Percentiles rank a stretch among this genome's conserved stretches.
Evolutionary conservation across 1,140 invertebrate genomes (phyloP).

Genomic region (Mya arenaria): DNA sequence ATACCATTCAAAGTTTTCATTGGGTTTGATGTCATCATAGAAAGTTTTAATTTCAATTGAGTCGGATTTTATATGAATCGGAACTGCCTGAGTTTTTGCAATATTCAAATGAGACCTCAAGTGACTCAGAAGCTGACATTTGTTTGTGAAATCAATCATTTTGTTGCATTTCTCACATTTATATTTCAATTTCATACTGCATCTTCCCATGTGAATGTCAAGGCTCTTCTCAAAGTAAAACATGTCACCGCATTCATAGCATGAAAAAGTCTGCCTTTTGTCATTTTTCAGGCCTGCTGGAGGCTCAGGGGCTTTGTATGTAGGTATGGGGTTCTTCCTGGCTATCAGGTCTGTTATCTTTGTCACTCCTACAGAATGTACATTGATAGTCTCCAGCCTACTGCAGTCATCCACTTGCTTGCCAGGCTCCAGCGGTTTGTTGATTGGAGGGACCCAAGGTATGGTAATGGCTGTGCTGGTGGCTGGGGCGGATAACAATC

Average conservation of each 20-base stretch:
- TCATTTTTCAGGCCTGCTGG: slow-evolving; percentile 59
- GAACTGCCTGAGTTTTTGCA: slow-evolving; percentile 62
- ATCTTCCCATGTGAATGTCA: slow-evolving; percentile 63
- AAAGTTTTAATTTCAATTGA: slow-evolving; percentile 60
- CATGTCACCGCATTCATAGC: slow-evolving; percentile 74
- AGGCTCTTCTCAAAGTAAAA: slow-evolving; percentile 72
- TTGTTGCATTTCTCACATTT: slow-evolving; percentile 72
- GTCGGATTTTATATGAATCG: slow-evolving; percentile 68
- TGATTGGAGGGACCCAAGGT: no score
- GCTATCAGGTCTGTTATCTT: slow-evolving; percentile 66
- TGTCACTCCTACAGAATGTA: slow-evolving; percentile 62
- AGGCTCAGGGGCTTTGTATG: slow-evolving; percentile 57
- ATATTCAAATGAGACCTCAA: slow-evolving; percentile 66
- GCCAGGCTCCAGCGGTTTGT: no score
- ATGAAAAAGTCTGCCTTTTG: slow-evolving; percentile 48
- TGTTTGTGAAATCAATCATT: slow-evolving; percentile 71
- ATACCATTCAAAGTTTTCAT: slow-evolving; percentile 42
- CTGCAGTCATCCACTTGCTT: no score
- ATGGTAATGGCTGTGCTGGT: no score
- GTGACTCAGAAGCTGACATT: slow-evolving; percentile 69
- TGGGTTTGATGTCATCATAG: slow-evolving; percentile 11
- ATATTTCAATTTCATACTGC: slow-evolving; percentile 71
- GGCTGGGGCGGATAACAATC: no score
- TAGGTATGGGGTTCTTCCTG: slow-evolving; percentile 66
- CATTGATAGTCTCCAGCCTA: slow-evolving; percentile 55